phyloP scores from a whole-genome alignment of 1,140 invertebrate species.

The Himalopsyche phryganea region DNA sequence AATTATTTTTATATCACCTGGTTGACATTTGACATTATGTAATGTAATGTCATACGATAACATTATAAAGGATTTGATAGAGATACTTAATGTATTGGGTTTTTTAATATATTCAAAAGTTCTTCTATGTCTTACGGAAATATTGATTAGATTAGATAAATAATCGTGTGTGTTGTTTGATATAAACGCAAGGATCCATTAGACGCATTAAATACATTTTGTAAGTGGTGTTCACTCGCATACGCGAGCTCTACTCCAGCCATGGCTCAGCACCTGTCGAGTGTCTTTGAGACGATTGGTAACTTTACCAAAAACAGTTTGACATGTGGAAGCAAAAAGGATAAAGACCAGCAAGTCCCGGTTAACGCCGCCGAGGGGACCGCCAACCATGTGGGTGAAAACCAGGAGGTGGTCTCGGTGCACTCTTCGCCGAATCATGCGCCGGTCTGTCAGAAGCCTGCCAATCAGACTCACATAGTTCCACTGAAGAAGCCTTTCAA shows the following conservation, averaged over 20 bases:
- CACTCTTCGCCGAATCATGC: constrained; percentile 1
- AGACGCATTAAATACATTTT: neutral
- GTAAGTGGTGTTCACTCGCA: constrained; percentile 6
- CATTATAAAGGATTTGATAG: too few relatives aligned
- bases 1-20: too few relatives aligned
- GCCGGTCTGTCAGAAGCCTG: constrained; percentile 10
- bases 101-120: too few relatives aligned
- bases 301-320: constrained; percentile 54
- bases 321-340: constrained; percentile 41
- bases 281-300: constrained; percentile 52
- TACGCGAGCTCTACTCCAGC: constrained; percentile 29
- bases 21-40: too few relatives aligned
- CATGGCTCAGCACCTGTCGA: constrained; percentile 52
- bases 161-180: too few relatives aligned
- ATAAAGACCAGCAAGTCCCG: constrained; percentile 44
- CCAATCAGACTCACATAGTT: constrained; percentile 36
- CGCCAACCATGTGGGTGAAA: constrained; percentile 40
- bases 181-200: constrained; percentile 4
- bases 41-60: too few relatives aligned
- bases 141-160: too few relatives aligned
- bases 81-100: too few relatives aligned
- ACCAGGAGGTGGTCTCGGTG: constrained; percentile 28
- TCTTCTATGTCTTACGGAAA: too few relatives aligned
- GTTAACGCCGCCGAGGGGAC: constrained; percentile 12
- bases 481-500: constrained; percentile 50